Evolutionary conservation across 2,888 invertebrate species (phyloP).

Genomic region (Neria commutata): DNA sequence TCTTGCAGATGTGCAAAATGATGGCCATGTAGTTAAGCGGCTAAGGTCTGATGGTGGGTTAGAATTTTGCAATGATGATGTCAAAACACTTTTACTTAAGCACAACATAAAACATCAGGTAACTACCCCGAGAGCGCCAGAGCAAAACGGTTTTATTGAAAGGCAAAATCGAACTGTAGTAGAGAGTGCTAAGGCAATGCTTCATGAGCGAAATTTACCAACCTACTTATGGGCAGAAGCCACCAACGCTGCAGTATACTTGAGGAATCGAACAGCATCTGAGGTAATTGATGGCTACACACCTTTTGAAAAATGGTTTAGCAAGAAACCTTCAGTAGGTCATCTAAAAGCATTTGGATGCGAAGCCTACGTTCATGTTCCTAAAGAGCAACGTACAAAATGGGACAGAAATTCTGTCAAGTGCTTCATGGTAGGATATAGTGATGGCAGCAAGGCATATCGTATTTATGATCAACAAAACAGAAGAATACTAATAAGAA

Average conservation of each 20-base stretch:
- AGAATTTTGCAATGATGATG: conserved; percentile 18
- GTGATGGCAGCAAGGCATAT: background rate
- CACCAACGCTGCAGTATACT: conserved; percentile 43
- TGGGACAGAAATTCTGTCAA: conserved; percentile 19
- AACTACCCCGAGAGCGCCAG: conserved; percentile 16
- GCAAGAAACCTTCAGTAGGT: conserved; percentile 28
- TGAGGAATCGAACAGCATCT: conserved; percentile 44
- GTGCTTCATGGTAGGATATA: conserved; percentile 20
- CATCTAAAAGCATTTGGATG: conserved; percentile 26
- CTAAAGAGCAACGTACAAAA: conserved; percentile 18
- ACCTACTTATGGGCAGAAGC: conserved; percentile 52
- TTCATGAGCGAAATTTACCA: conserved; percentile 11
- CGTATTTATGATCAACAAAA: conserved; percentile 11
- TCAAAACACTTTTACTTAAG: conserved; percentile 7
- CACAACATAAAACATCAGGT: conserved; percentile 14
- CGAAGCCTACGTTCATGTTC: conserved; percentile 18
- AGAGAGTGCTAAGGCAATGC: conserved; percentile 20
- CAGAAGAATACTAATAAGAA: conserved; percentile 16
- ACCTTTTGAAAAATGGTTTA: conserved; percentile 37
- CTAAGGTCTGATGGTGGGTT: conserved; percentile 18
- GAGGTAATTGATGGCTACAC: conserved; percentile 28
- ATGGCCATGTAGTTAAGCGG: conserved; percentile 14
- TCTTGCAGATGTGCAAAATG: conserved; percentile 16
- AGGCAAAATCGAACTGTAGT: conserved; percentile 20
- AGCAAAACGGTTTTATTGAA: conserved; percentile 21